Percentiles rank a stretch among this genome's conserved stretches.
These are phyloP conservation scores for Spinibarbus caldwelli DNA, from an alignment of 2,797 vertebrate species.

Conservation along the genomic window DNA sequence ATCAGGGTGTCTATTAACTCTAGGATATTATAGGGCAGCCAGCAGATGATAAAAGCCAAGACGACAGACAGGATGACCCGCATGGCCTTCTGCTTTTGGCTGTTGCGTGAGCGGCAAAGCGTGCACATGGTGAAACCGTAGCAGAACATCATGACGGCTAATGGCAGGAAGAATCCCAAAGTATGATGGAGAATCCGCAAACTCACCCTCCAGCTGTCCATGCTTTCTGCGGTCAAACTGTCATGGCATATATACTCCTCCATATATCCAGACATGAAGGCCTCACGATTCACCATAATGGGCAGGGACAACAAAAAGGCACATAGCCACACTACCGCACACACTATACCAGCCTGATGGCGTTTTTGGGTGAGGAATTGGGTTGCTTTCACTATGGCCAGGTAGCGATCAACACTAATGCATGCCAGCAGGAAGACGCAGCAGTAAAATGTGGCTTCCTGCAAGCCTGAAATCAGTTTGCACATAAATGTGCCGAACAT, in stretches of 20 bases:
- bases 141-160: constrained; percentile 86
- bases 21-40: constrained; percentile 86
- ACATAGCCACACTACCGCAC: constrained; percentile 79
- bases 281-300: constrained; percentile 70
- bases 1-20: constrained; percentile 82
- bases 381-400: constrained; percentile 89
- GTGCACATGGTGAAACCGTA: constrained; percentile 82
- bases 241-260: constrained; percentile 76
- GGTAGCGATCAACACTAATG: constrained; percentile 90
- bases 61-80: constrained; percentile 88
- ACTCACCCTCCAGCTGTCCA: constrained; percentile 69
- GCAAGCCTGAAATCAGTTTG: constrained; percentile 83
- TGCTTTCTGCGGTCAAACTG: constrained; percentile 65
- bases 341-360: constrained; percentile 79
- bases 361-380: constrained; percentile 74
- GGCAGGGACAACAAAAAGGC: constrained; percentile 80
- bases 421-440: constrained; percentile 87
- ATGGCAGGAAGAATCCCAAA: constrained; percentile 83
- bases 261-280: fast-evolving
- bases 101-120: constrained; percentile 79
- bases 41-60: constrained; percentile 85
- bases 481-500: constrained; percentile 81
- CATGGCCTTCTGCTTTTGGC: constrained; percentile 88
- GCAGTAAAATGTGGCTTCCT: constrained; percentile 84
- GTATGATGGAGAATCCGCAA: constrained; percentile 77